phyloP scores from a whole-genome alignment of 2,797 vertebrate species.

The Pogonophryne albipinna region DNA sequence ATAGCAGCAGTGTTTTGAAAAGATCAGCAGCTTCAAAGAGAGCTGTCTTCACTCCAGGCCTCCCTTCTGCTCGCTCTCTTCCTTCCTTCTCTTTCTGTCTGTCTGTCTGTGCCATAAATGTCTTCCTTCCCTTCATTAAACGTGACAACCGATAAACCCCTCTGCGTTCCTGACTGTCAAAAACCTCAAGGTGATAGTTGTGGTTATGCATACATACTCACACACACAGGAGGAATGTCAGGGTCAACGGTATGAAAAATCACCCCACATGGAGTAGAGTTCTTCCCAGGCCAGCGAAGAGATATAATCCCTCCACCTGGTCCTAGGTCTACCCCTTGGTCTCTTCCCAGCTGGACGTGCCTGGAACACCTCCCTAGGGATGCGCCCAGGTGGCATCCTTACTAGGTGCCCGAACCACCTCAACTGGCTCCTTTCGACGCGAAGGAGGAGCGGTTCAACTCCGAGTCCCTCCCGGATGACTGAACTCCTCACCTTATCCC shows the following conservation, averaged over 20 bases:
- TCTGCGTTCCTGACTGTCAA: constrained; percentile 42
- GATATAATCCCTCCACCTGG: too few species aligned
- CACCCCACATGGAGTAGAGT: constrained; percentile 38
- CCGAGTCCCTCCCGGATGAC: too few species aligned
- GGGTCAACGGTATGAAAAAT: constrained; percentile 62
- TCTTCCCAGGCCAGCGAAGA: neutral
- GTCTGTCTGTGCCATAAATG: constrained; percentile 45
- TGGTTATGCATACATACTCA: constrained; percentile 15
- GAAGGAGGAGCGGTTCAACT: too few species aligned
- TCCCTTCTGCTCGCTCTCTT: constrained; percentile 34
- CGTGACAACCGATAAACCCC: constrained; percentile 48
- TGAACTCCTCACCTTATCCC: too few species aligned
- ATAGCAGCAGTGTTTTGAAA: constrained; percentile 52
- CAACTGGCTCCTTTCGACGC: too few species aligned
- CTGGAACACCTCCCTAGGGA: too few species aligned
- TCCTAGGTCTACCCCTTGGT: too few species aligned
- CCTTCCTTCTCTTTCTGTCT: constrained; percentile 8
- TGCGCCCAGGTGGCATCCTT: too few species aligned
- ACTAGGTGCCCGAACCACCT: too few species aligned
- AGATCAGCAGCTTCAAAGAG: constrained; percentile 59
- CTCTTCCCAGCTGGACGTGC: too few species aligned
- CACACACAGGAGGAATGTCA: constrained; percentile 66
- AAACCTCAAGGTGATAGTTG: constrained; percentile 40
- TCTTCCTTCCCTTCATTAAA: constrained; percentile 41
- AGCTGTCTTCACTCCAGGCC: constrained; percentile 37